These are phyloP conservation scores for Molanna angustata DNA, from an alignment of 2,888 invertebrate genomes.

Conservation along the genomic window DNA sequence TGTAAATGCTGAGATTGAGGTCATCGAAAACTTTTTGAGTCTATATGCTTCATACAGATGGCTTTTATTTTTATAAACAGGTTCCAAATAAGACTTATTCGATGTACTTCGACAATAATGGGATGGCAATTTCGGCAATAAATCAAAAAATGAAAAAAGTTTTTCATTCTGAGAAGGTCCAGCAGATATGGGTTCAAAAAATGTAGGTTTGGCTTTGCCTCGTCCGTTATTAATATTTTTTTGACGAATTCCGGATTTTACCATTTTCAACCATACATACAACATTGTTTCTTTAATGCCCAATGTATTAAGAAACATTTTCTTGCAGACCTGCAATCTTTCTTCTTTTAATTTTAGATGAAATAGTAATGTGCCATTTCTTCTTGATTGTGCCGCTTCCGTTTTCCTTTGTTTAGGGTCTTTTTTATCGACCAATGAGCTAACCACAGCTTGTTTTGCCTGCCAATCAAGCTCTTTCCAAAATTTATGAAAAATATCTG, in stretches of 20 bases:
- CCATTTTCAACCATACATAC: not conserved
- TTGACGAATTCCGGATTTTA: not conserved
- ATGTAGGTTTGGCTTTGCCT: not conserved
- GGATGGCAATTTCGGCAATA: not conserved
- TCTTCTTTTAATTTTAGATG: not conserved
- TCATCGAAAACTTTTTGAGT: too few species aligned
- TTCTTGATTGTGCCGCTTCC: not conserved
- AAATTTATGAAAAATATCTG: not conserved
- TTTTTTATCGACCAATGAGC: not conserved
- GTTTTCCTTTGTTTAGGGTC: not conserved
- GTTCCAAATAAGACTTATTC: not conserved
- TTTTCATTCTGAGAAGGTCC: not conserved
- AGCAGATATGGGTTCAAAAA: not conserved
- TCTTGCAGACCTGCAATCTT: not conserved
- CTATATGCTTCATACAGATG: too few species aligned
- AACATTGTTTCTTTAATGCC: not conserved
- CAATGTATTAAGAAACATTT: constrained; percentile 3
- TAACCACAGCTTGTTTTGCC: not conserved
- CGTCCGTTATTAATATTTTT: not conserved
- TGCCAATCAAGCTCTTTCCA: too few species aligned
- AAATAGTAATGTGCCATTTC: not conserved
- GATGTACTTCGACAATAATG: not conserved
- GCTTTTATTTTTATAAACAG: not conserved
- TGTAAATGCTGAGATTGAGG: not conserved
- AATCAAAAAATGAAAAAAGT: not conserved